phyloP scores from a whole-genome alignment of 2,113 vertebrate species.

The Callorhinus ursinus region DNA sequence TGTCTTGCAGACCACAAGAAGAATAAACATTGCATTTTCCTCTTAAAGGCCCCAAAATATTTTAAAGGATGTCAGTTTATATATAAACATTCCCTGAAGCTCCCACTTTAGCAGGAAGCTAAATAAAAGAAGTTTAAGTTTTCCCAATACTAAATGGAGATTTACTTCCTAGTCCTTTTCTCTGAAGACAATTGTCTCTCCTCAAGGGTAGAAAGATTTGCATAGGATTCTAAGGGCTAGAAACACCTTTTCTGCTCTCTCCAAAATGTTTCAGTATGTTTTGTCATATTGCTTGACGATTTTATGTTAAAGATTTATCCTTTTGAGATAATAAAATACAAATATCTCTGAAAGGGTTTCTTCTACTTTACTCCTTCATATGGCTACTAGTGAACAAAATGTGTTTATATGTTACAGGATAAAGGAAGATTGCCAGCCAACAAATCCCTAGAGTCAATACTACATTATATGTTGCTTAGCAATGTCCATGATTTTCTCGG shows the following conservation, averaged over 20 bases:
- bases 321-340: constrained; percentile 33
- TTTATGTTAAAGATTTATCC: constrained; percentile 1
- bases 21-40: constrained; percentile 16
- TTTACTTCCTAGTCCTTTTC: constrained; percentile 30
- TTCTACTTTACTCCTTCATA: constrained; percentile 4
- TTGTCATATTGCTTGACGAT: constrained; percentile 47
- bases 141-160: constrained; percentile 9
- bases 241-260: constrained; percentile 1
- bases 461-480: constrained; percentile 47
- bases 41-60: neutral
- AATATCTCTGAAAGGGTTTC: neutral
- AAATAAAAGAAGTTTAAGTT: constrained; percentile 30
- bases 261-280: constrained; percentile 32
- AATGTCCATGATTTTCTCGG: constrained; percentile 43
- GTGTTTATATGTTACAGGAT: constrained; percentile 22
- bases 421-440: constrained; percentile 6
- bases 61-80: constrained; percentile 24
- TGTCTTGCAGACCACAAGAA: neutral
- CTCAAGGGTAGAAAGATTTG: neutral
- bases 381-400: constrained; percentile 50
- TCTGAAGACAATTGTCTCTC: constrained; percentile 19
- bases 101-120: neutral
- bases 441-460: neutral
- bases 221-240: constrained; percentile 1
- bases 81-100: neutral